These are phyloP conservation scores for Drosophila tanythrix DNA, from an alignment of 2,888 invertebrate genomes.

Conservation along the genomic window DNA sequence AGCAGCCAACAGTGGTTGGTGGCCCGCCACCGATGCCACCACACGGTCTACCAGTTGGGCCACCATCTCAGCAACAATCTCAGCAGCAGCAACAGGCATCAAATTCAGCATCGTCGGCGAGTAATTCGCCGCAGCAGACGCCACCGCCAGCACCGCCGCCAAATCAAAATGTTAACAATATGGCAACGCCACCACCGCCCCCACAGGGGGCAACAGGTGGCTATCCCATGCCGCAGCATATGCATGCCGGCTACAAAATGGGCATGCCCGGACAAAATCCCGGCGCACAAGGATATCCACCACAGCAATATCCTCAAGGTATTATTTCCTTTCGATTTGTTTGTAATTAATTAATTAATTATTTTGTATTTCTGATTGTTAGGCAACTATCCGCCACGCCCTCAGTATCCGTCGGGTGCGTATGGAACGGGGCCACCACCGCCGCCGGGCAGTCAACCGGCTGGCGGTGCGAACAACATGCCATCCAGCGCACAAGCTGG, in stretches of 20 bases:
- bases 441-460: conserved; percentile 86
- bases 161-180: conserved; percentile 82
- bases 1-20: conserved; percentile 75
- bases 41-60: conserved; percentile 75
- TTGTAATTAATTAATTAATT: conserved; percentile 1
- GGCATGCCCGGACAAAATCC: conserved; percentile 86
- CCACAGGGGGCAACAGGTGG: conserved; percentile 76
- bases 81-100: conserved; percentile 79
- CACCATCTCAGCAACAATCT: conserved; percentile 82
- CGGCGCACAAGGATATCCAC: conserved; percentile 86
- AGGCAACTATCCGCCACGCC: conserved; percentile 85
- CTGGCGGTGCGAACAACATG: conserved; percentile 83
- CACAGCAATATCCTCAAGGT: conserved; percentile 87
- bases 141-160: conserved; percentile 82
- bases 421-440: conserved; percentile 86
- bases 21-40: conserved; percentile 81
- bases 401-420: conserved; percentile 86
- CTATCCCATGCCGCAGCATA: conserved; percentile 84
- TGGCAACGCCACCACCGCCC: conserved; percentile 82
- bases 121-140: conserved; percentile 83
- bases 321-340: conserved; percentile 19
- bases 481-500: conserved; percentile 82
- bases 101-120: conserved; percentile 82
- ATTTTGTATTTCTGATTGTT: background rate
- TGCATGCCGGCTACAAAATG: conserved; percentile 88